phyloP scores from a whole-genome alignment of 2,113 vertebrate species.

The Dendropsophus ebraccatus region DNA sequence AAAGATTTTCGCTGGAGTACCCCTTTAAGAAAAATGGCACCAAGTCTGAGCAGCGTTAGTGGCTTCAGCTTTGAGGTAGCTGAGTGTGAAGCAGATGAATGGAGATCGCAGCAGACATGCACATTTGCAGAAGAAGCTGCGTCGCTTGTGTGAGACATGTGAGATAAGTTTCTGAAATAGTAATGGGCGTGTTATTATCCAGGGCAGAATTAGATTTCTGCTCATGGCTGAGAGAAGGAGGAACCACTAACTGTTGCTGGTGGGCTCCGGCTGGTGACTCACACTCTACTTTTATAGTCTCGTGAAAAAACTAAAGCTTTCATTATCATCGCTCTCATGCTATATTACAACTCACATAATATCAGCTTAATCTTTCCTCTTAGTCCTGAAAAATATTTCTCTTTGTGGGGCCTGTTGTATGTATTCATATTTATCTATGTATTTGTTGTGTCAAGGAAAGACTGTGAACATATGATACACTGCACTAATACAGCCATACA shows the following conservation, averaged over 20 bases:
- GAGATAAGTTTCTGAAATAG: conserved; percentile 38
- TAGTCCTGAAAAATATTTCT: neutral
- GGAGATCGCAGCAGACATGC: neutral
- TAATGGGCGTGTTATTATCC: conserved; percentile 14
- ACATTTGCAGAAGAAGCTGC: neutral
- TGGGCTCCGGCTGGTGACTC: conserved; percentile 42
- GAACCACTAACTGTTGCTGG: conserved; percentile 38
- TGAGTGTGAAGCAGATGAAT: conserved; percentile 8
- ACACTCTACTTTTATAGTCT: neutral
- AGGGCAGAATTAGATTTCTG: conserved; percentile 31
- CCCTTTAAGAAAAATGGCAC: neutral
- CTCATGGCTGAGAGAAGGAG: conserved; percentile 16
- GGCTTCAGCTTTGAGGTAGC: neutral
- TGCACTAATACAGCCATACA: too few species aligned
- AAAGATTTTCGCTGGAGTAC: too few species aligned
- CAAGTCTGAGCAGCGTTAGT: neutral
- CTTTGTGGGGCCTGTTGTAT: neutral
- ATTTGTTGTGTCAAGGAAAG: neutral
- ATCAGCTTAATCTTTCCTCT: neutral
- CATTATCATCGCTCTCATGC: neutral
- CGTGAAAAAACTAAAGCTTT: conserved; percentile 25
- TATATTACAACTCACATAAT: neutral
- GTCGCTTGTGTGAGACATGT: conserved; percentile 34
- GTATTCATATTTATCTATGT: neutral
- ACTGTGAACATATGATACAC: neutral